These are phyloP conservation scores for Trogon melanurus DNA, from an alignment of 2,113 vertebrate genomes.

Conservation along the genomic window DNA sequence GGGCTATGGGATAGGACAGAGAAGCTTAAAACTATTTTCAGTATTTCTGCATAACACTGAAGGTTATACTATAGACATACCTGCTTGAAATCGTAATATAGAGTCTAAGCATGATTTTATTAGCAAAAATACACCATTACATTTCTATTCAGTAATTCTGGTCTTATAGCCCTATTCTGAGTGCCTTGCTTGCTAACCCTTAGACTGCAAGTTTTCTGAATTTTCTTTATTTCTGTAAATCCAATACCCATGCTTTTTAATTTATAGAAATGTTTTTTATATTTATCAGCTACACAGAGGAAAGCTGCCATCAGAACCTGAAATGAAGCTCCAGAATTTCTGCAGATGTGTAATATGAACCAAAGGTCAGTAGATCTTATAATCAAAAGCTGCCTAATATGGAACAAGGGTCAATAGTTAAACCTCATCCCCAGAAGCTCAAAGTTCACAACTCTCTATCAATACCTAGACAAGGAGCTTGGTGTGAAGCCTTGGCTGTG, in stretches of 20 bases:
- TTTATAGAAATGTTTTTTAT: background rate
- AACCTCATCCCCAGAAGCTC: background rate
- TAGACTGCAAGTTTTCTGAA: background rate
- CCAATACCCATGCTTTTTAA: background rate
- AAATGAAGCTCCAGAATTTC: background rate
- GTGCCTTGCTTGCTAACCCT: background rate
- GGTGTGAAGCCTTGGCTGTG: background rate
- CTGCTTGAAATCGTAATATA: background rate
- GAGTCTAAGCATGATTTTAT: background rate
- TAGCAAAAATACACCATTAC: background rate
- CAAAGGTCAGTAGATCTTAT: background rate
- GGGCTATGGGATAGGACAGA: background rate
- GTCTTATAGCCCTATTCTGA: background rate
- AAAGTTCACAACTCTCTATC: background rate
- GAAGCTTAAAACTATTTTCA: background rate
- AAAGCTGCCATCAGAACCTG: background rate
- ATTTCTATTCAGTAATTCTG: background rate
- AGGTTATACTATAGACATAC: background rate
- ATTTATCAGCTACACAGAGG: background rate
- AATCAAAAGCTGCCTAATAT: background rate
- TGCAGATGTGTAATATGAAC: background rate
- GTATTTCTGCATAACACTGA: background rate
- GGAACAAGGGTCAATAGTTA: background rate
- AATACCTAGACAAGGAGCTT: background rate
- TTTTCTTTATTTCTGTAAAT: background rate